Evolutionary conservation across 2,888 invertebrate genomes (phyloP).

Genomic region (Spodoptera exigua): DNA sequence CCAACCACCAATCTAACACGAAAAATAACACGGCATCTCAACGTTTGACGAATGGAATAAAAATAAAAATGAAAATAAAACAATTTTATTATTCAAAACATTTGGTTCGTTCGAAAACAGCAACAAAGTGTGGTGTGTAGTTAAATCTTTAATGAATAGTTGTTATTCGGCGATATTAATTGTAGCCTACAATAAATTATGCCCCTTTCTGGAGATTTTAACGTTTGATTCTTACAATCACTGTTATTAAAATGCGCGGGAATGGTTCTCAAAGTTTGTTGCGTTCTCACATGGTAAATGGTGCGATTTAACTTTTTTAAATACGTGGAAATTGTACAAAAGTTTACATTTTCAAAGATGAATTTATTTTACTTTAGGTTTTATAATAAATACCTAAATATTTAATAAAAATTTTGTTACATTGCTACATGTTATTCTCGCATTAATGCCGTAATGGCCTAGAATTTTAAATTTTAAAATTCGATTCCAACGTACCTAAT

Average conservation of each 20-base stretch:
- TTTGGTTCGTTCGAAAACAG: slow-evolving; percentile 42
- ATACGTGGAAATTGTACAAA: too few species aligned
- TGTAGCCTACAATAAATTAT: slow-evolving; percentile 76
- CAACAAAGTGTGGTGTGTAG: slow-evolving; percentile 63
- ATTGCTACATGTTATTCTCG: too few species aligned
- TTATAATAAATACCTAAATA: too few species aligned
- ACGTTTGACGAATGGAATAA: slow-evolving; percentile 43
- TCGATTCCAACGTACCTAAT: too few species aligned
- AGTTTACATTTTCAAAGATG: too few species aligned
- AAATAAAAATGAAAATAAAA: slow-evolving; percentile 50
- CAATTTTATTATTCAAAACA: slow-evolving; percentile 40
- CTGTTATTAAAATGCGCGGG: slow-evolving; percentile 73
- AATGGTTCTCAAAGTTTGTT: slow-evolving; percentile 46
- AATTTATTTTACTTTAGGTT: too few species aligned
- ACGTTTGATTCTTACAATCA: slow-evolving; percentile 75
- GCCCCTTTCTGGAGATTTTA: slow-evolving; percentile 68
- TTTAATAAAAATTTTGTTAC: too few species aligned
- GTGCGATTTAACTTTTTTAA: not conserved
- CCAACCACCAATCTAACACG: slow-evolving; percentile 38
- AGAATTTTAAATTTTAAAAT: too few species aligned
- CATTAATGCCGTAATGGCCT: too few species aligned
- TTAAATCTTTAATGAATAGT: slow-evolving; percentile 78
- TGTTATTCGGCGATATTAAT: slow-evolving; percentile 81
- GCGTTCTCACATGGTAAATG: too few species aligned
- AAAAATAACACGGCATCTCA: slow-evolving; percentile 46